Conservation (phyloP, 2,797 vertebrate species). For the Myotis pilosus region DNA sequence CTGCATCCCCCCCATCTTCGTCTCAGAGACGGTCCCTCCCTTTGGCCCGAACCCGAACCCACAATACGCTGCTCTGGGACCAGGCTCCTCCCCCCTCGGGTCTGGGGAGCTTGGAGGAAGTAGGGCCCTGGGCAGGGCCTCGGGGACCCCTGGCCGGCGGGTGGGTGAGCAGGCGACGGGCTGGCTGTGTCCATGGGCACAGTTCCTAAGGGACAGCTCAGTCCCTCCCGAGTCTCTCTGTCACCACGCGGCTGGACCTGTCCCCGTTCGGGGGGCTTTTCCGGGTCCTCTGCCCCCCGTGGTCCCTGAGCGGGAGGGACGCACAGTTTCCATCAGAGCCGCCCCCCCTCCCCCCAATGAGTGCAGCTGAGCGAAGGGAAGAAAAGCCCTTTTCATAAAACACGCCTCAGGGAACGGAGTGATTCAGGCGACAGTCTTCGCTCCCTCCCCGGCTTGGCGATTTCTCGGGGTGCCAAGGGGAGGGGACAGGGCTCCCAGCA, state of each 20-base stretch:
- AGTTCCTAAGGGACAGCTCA: background rate
- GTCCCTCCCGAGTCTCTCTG: background rate
- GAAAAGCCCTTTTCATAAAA: background rate
- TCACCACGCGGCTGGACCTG: background rate
- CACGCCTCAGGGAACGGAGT: constrained; percentile 35
- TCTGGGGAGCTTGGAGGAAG: background rate
- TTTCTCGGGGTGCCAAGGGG: background rate
- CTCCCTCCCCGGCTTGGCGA: background rate
- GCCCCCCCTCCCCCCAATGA: background rate
- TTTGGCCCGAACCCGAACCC: background rate
- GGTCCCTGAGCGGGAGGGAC: background rate
- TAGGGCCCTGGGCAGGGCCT: background rate
- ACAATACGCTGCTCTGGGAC: background rate
- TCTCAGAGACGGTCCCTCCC: background rate
- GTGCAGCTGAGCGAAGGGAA: background rate
- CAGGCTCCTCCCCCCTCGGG: background rate
- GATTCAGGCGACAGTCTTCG: background rate
- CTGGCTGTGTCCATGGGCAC: background rate
- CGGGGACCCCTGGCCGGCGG: background rate
- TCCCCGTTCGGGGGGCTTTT: background rate
- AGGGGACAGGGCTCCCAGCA: background rate
- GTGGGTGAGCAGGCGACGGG: background rate
- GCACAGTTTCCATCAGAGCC: background rate
- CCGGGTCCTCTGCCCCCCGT: background rate
- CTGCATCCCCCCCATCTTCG: fast-evolving